Base-by-base conservation (phyloP, 2,113 vertebrate genomes). In the Elephas maximus region DNA sequence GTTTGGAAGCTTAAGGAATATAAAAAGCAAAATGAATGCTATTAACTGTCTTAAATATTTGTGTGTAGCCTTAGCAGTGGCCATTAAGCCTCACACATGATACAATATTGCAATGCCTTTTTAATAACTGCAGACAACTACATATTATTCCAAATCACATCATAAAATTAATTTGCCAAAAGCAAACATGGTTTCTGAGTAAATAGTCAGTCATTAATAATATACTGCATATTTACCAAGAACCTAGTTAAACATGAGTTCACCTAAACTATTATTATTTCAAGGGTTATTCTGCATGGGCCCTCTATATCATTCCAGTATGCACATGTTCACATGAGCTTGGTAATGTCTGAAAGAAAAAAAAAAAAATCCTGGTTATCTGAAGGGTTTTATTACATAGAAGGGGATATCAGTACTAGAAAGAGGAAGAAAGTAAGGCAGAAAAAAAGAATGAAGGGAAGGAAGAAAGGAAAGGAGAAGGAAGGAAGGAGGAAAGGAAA, bases 201-300 rank as follows among this genome's bases (percentile, higher is more conserved):
- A 94, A 96, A 94, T 89, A 96, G 78, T 44, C 9, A 89, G 20
- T 94, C 37, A 86, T 96, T 92, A 94, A 95, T 45, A 95, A 97
- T 57, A 60, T 0, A 69, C 77, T 90, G 15, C 24, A 51, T 57
- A 77, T 26, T 95, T 93, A 96, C 33, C 24, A 94, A 91, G 33
- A 96, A 94, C 6, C 78, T 95, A 93, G 81, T 83, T 94, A 94
- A 93, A 86, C 41, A 79, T 69, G 45, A 94, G 7, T 82, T 92
- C 30, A 80, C 18, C 26, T 96, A 89, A 67, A 4, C 26, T 83
- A 80, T 74, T 51, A 73, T 57, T 77, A 86, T 88, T 93, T 96
- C 44, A 74, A 67, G 28, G 15, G 4, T 81, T 90, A 62, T 88
- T 93, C n/a, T 93, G 96, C 51, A 65, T 89, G 57, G 9, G 33